phyloP scores from a whole-genome alignment of 2,113 vertebrate species.

The Diadophis punctatus region DNA sequence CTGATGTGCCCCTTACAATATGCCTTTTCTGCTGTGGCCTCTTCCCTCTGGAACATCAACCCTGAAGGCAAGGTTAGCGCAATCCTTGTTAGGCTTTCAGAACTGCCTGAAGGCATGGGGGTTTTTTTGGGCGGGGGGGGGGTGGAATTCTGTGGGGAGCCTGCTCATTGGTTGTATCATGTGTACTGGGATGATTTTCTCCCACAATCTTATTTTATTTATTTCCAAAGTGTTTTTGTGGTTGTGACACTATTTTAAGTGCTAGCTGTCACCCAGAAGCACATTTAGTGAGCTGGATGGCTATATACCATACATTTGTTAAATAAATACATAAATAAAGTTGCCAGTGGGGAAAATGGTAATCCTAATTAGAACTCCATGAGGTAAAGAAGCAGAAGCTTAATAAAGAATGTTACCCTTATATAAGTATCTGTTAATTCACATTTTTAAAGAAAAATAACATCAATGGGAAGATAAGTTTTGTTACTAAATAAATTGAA shows the following conservation, averaged over 20 bases:
- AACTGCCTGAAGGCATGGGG: too few species aligned
- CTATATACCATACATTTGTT: too few species aligned
- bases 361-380: constrained; percentile 7
- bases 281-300: too few species aligned
- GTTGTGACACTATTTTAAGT: neutral
- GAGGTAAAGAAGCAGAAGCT: neutral
- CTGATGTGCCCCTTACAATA: too few species aligned
- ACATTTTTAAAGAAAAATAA: neutral
- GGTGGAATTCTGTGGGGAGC: too few species aligned
- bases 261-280: neutral
- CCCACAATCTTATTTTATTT: neutral
- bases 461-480: neutral
- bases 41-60: too few species aligned
- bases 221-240: neutral
- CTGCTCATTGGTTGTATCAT: neutral
- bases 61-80: too few species aligned
- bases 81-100: too few species aligned
- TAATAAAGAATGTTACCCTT: neutral
- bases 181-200: neutral
- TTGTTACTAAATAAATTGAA: neutral
- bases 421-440: constrained; percentile 15
- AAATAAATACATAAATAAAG: too few species aligned
- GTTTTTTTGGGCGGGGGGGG: too few species aligned
- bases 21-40: too few species aligned
- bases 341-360: neutral